Percentiles rank a stretch among this genome's conserved stretches.
Evolutionary conservation across 2,888 invertebrate species (phyloP).

Genomic region (Acanthoscelides obtectus): DNA sequence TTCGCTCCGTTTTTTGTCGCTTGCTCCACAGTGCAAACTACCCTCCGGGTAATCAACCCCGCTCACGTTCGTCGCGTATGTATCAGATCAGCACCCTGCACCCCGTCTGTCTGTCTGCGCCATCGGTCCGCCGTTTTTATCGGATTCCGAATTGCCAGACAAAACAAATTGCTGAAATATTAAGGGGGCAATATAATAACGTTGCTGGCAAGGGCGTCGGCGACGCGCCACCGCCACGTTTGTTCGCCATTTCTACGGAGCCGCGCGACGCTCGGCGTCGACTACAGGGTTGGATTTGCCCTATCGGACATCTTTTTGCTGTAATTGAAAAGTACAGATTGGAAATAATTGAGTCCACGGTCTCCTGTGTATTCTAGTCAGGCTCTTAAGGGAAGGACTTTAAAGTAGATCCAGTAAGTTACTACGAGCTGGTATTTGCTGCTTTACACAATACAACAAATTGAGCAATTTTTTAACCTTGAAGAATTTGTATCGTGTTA

Average conservation of each 20-base stretch:
- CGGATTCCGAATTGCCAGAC: background rate
- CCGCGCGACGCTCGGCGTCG: background rate
- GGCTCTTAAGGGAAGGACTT: too few species aligned
- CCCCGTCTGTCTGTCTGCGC: background rate
- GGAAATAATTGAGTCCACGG: too few species aligned
- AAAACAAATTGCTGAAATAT: background rate
- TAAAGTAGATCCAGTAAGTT: too few species aligned
- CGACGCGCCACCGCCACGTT: background rate
- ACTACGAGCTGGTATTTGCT: too few species aligned
- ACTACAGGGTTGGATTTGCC: background rate
- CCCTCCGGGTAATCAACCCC: background rate
- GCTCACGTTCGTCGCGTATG: slow-evolving; percentile 23
- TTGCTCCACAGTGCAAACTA: slow-evolving; percentile 1
- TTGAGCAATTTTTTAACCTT: too few species aligned
- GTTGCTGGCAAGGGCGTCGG: background rate
- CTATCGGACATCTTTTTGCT: too few species aligned
- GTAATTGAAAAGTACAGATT: too few species aligned
- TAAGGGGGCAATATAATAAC: background rate
- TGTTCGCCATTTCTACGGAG: background rate
- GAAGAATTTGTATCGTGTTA: too few species aligned
- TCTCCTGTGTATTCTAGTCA: too few species aligned
- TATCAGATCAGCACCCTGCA: too few species aligned
- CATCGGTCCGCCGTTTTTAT: background rate
- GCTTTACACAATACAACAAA: too few species aligned
- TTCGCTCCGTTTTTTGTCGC: too few species aligned